These are phyloP conservation scores for Neoitamus cyanurus DNA, from an alignment of 2,888 invertebrate genomes.

Conservation along the genomic window DNA sequence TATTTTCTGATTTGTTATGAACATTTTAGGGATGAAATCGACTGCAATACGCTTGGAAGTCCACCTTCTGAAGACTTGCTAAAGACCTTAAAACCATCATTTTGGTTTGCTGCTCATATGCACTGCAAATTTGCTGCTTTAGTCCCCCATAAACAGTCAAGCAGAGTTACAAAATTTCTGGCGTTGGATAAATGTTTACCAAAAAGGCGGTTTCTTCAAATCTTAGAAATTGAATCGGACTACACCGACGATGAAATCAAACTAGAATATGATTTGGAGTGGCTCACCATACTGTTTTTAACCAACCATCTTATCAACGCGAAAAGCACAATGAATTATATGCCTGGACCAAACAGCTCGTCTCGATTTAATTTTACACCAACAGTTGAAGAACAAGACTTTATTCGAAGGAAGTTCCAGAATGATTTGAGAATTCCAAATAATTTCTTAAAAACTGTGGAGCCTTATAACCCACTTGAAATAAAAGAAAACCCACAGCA, in stretches of 20 bases:
- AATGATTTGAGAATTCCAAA: slow-evolving; percentile 77
- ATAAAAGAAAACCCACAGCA: slow-evolving; percentile 63
- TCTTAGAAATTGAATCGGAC: slow-evolving; percentile 74
- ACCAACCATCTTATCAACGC: slow-evolving; percentile 90
- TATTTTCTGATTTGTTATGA: neutral
- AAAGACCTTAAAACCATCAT: slow-evolving; percentile 81
- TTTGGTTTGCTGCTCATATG: slow-evolving; percentile 98
- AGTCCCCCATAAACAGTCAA: slow-evolving; percentile 76
- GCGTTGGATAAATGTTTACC: slow-evolving; percentile 98
- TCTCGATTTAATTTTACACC: slow-evolving; percentile 74
- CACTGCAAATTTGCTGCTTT: slow-evolving; percentile 95
- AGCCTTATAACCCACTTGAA: slow-evolving; percentile 69
- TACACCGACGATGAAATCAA: slow-evolving; percentile 61
- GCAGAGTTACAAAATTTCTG: slow-evolving; percentile 82
- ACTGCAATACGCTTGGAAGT: slow-evolving; percentile 85
- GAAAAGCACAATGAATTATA: slow-evolving; percentile 75
- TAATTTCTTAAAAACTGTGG: slow-evolving; percentile 83
- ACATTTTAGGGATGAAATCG: slow-evolving; percentile 80
- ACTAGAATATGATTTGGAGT: slow-evolving; percentile 86
- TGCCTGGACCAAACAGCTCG: slow-evolving; percentile 80
- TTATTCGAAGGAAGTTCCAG: slow-evolving; percentile 73
- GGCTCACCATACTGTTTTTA: slow-evolving; percentile 86
- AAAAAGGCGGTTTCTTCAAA: slow-evolving; percentile 86
- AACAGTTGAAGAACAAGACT: slow-evolving; percentile 77
- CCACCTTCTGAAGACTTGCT: slow-evolving; percentile 85